Percentiles rank a stretch among this genome's conserved stretches.
Evolutionary conservation across 2,797 vertebrate genomes (phyloP).

Genomic region (Epinephelus coioides): DNA sequence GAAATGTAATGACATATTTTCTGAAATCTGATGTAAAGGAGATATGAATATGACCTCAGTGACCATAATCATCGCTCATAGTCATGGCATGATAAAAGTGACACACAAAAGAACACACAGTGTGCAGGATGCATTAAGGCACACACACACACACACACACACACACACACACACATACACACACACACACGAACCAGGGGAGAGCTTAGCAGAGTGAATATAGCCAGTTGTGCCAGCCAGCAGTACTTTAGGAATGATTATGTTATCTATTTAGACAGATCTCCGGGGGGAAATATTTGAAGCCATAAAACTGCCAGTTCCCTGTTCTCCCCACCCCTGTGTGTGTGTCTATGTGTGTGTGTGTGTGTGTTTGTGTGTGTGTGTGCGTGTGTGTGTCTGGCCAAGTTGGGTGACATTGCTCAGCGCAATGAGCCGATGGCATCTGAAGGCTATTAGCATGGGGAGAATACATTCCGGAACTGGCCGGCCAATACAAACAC

Average conservation of each 20-base stretch:
- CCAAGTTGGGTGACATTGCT: slow-evolving; percentile 72
- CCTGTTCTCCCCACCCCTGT: slow-evolving; percentile 26
- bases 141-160: slow-evolving; percentile 18
- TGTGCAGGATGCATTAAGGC: slow-evolving; percentile 2
- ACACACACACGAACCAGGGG: slow-evolving; percentile 23
- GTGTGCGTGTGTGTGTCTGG: slow-evolving; percentile 42
- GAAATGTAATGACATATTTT: background rate
- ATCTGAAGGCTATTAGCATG: slow-evolving; percentile 86
- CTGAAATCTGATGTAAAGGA: background rate
- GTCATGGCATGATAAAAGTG: slow-evolving; percentile 1
- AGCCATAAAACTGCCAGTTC: slow-evolving; percentile 73
- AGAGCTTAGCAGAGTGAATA: slow-evolving; percentile 52
- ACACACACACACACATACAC: slow-evolving; percentile 31
- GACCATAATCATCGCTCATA: background rate
- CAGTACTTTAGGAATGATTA: slow-evolving; percentile 70
- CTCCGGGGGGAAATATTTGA: slow-evolving; percentile 71
- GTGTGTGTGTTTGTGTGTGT: slow-evolving; percentile 19
- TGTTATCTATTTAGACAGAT: slow-evolving; percentile 78
- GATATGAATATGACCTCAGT: background rate
- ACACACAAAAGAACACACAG: slow-evolving; percentile 10
- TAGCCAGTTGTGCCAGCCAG: slow-evolving; percentile 58
- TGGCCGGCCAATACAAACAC: slow-evolving; percentile 82
- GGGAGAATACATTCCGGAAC: slow-evolving; percentile 85
- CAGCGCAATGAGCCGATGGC: slow-evolving; percentile 81
- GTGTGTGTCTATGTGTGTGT: slow-evolving; percentile 23